Base-by-base conservation (phyloP, 2,797 vertebrate genomes). In the Megaceryle alcyon region DNA sequence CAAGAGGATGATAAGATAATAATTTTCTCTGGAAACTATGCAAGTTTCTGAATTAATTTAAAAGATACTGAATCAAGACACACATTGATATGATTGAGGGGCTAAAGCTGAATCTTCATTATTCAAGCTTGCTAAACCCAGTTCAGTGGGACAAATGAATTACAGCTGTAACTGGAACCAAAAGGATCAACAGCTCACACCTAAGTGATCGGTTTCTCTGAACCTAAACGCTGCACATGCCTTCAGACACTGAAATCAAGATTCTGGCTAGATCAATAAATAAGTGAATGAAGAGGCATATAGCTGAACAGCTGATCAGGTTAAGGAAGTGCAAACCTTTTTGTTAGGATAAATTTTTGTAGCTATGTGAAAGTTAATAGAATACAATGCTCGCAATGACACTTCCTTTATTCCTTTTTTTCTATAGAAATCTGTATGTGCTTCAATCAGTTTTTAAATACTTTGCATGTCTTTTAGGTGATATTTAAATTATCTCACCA, bases 21-120 rank as follows among this genome's bases (percentile, higher is more conserved):
- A 80, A 82, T 96, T 96, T 96, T 95, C 91, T 92, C 80, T 82
- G 90, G 48, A 82, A 96, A 95, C 64, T 80, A 37, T 82, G 64
- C 43, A 93, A 88, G 84, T 91, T 92, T 90, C 81, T 95, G 92
- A 93, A 94, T 95, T 96, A 95, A 94, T 96, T 95, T 85, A 75
- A 94, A 95, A 95, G 83, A 94, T 92, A 93, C 60, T 89, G 75
- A 87, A 89, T 92, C 75, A 89, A 94, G 75, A 71, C 68, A 68
- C 44, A 49, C 64, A 43, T 39, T 82, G 81, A 28, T 85, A 71
- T 79, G 83, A 93, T 60, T 82, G 84, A 94, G 59, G 28, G 57
- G 60, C 75, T 96, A 26, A 94, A 94, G 59, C 60, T 81, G 68
- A 93, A 71, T 91, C 88, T 86, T 81, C 88, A 64, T 92, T 87